Percentiles rank a stretch among this genome's conserved stretches.
phyloP scores from a whole-genome alignment of 2,888 invertebrate species.

The Seladonia tumulorum region DNA sequence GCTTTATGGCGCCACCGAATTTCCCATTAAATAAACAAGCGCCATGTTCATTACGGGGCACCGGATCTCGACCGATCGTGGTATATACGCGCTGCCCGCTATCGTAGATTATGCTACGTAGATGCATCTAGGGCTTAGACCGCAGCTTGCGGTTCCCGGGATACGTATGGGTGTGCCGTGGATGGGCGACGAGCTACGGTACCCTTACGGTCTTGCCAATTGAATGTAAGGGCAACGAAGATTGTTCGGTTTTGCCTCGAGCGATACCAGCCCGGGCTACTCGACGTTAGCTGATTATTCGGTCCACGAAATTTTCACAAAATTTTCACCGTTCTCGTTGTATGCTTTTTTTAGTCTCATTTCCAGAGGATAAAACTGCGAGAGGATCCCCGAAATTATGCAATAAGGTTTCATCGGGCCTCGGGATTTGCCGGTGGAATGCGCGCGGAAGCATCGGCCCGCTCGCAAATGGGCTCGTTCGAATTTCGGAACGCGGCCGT shows the following conservation, averaged over 20 bases:
- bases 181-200: conserved; percentile 34
- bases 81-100: conserved; percentile 67
- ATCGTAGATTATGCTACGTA: conserved; percentile 71
- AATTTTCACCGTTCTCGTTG: neutral
- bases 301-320: neutral
- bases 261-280: neutral
- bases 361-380: conserved; percentile 23
- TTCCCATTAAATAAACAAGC: conserved; percentile 84
- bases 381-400: conserved; percentile 44
- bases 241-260: conserved; percentile 24
- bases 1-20: conserved; percentile 84
- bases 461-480: conserved; percentile 23
- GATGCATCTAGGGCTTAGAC: conserved; percentile 80
- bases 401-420: conserved; percentile 40
- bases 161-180: conserved; percentile 57
- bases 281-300: neutral
- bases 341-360: neutral
- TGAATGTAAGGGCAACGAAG: conserved; percentile 44
- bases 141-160: conserved; percentile 75
- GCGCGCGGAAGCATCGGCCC: conserved; percentile 13
- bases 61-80: conserved; percentile 70
- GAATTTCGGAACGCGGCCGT: conserved; percentile 37
- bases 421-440: conserved; percentile 35
- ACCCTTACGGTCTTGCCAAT: conserved; percentile 27
- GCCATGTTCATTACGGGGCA: conserved; percentile 82